phyloP scores from a whole-genome alignment of 2,888 invertebrate species.

The Acanthosoma haemorrhoidale region DNA sequence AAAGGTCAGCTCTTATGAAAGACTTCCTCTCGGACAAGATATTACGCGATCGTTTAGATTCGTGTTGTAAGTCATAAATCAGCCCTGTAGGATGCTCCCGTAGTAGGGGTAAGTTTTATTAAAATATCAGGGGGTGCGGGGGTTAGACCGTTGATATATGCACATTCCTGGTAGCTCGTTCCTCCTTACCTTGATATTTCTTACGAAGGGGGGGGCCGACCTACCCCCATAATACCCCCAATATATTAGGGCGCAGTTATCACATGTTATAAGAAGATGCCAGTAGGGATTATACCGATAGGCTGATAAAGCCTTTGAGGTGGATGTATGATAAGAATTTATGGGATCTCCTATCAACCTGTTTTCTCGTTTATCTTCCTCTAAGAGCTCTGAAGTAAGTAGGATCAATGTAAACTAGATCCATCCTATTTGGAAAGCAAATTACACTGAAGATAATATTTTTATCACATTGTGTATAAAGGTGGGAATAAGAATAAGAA shows the following conservation, averaged over 20 bases:
- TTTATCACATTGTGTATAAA: no score
- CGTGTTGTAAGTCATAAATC: constrained; percentile 18
- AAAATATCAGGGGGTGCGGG: constrained; percentile 16
- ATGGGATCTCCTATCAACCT: constrained; percentile 7
- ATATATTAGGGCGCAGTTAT: constrained; percentile 15
- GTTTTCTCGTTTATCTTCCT: not conserved
- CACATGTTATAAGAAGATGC: constrained; percentile 21
- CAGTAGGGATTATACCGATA: constrained; percentile 13
- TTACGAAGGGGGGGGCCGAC: no score
- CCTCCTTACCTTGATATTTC: not conserved
- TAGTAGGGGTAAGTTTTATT: constrained; percentile 11
- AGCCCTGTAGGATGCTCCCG: not conserved
- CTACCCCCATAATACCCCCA: not conserved
- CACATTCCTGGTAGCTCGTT: not conserved
- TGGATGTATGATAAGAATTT: constrained; percentile 24
- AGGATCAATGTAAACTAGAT: no score
- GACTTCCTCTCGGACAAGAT: constrained; percentile 11
- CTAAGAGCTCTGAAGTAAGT: no score
- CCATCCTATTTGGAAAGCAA: no score
- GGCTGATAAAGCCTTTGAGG: constrained; percentile 3
- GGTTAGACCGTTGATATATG: constrained; percentile 13
- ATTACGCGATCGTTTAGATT: constrained; percentile 24
- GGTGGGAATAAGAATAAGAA: no score
- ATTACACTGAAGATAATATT: no score
- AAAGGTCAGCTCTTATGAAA: not conserved